phyloP scores from a whole-genome alignment of 2,113 vertebrate species.

The Drymodes brunneopygia region DNA sequence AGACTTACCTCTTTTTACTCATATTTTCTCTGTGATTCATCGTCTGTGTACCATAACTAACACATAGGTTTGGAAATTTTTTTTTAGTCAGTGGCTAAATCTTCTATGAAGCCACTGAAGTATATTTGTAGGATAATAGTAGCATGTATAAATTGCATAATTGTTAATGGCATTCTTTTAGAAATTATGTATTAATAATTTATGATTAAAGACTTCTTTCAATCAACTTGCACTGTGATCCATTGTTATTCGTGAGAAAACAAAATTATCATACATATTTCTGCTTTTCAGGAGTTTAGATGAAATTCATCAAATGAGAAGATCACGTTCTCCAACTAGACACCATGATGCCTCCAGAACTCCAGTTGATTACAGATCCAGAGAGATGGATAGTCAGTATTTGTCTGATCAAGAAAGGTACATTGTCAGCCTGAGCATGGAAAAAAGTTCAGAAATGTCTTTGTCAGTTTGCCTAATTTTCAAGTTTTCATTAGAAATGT shows the following conservation, averaged over 20 bases:
- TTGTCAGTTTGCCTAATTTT: not conserved
- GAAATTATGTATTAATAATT: not conserved
- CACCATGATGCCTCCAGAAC: constrained; percentile 89
- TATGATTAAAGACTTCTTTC: not conserved
- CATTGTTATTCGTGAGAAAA: not conserved
- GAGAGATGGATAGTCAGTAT: constrained; percentile 91
- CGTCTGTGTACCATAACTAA: not conserved
- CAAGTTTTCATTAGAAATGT: not conserved
- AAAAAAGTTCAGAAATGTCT: not conserved
- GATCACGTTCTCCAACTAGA: constrained; percentile 88
- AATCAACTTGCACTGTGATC: not conserved
- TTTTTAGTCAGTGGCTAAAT: not conserved
- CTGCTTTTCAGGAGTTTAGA: constrained; percentile 88
- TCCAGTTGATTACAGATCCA: constrained; percentile 81
- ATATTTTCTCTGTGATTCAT: not conserved
- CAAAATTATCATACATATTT: not conserved
- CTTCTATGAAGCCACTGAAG: not conserved
- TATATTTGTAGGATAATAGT: not conserved
- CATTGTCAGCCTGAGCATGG: constrained; percentile 21
- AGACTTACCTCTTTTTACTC: not conserved
- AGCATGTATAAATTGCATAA: not conserved
- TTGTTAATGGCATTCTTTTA: not conserved
- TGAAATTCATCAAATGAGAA: constrained; percentile 96
- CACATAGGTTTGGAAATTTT: not conserved
- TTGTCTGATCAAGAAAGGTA: constrained; percentile 97